These are phyloP conservation scores for Syndactyla subalaris DNA, from an alignment of 2,797 vertebrate genomes.

Conservation along the genomic window DNA sequence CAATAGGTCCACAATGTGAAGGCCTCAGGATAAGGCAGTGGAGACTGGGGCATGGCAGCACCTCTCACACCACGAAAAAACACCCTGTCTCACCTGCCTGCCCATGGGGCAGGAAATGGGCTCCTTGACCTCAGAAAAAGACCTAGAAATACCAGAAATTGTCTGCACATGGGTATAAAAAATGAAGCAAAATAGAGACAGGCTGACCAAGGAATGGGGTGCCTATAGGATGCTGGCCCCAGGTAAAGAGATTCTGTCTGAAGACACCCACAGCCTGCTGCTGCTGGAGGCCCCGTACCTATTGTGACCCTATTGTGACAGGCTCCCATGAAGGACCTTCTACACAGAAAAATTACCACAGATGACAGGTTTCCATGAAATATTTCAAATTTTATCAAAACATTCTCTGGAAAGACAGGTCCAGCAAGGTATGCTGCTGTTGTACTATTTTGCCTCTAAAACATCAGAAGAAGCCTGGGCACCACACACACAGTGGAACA, in stretches of 20 bases:
- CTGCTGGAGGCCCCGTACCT: background rate
- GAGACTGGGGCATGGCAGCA: background rate
- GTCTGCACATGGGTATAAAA: fast-evolving
- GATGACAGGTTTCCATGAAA: background rate
- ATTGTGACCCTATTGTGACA: fast-evolving
- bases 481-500: fast-evolving
- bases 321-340: background rate
- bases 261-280: background rate
- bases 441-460: background rate
- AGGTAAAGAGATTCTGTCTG: background rate
- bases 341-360: background rate
- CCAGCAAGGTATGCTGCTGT: background rate
- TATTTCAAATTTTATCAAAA: background rate
- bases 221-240: background rate
- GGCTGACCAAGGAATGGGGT: background rate
- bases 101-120: fast-evolving
- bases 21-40: background rate
- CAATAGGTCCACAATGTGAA: background rate
- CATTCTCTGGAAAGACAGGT: background rate
- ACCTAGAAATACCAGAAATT: background rate
- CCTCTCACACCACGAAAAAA: background rate
- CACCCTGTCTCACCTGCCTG: too few species aligned
- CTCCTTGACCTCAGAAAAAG: background rate
- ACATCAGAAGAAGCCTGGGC: fast-evolving
- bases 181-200: background rate